Conservation (phyloP, 2,113 vertebrate genomes). For the Spilogale gracilis region DNA sequence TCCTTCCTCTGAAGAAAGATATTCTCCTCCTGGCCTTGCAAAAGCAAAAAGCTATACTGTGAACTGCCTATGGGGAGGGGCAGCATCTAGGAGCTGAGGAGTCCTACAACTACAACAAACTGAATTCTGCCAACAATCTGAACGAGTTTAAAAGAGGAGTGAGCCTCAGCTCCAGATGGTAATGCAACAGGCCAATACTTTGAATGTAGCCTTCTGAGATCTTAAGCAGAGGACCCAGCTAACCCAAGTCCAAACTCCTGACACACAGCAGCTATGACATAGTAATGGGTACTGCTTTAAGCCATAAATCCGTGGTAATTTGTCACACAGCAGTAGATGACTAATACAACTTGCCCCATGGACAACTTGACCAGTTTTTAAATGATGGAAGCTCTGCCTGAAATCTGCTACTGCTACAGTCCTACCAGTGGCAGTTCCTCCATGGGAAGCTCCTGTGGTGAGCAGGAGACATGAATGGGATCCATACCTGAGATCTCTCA, state of each 20-base stretch:
- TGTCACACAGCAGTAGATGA: neutral
- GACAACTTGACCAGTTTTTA: neutral
- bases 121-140: neutral
- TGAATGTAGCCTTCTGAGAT: neutral
- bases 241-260: neutral
- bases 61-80: neutral
- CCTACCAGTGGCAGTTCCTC: neutral
- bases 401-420: neutral
- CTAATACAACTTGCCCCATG: neutral
- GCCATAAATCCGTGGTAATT: neutral
- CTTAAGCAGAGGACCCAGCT: too few relatives aligned
- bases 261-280: neutral
- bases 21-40: neutral
- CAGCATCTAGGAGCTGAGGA: neutral
- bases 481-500: neutral
- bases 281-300: neutral
- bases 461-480: neutral
- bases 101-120: neutral
- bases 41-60: neutral
- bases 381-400: neutral
- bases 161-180: neutral
- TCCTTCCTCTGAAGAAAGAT: neutral
- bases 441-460: accelerated
- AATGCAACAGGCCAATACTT: neutral
- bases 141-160: neutral